A percentile compares a stretch with the other conserved stretches of the same genome.
phyloP scores from a whole-genome alignment of 2,888 invertebrate genomes.

The Thelaira solivaga region DNA sequence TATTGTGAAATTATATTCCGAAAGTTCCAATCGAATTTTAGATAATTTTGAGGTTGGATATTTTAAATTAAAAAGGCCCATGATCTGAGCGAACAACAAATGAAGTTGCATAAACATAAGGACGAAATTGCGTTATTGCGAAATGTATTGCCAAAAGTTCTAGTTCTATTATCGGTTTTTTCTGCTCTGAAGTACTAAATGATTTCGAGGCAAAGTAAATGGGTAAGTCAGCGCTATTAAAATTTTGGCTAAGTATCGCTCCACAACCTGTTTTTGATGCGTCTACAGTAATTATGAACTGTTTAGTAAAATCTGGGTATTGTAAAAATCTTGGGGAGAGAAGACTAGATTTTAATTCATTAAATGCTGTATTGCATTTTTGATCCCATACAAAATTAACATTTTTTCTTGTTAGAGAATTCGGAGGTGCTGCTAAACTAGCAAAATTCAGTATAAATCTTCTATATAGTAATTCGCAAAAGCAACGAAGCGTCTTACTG shows the following conservation, averaged over 20 bases:
- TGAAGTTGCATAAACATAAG: neutral
- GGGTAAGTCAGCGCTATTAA: neutral
- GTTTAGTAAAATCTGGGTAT: conserved; percentile 13
- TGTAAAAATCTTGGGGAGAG: conserved; percentile 16
- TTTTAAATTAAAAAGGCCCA: too few species aligned
- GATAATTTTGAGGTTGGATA: too few species aligned
- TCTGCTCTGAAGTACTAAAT: neutral
- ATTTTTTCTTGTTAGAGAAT: conserved; percentile 10
- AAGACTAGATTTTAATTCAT: neutral
- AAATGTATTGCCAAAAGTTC: neutral
- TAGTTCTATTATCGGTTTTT: neutral
- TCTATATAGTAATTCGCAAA: conserved; percentile 29
- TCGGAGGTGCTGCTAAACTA: conserved; percentile 9
- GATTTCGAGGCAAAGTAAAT: neutral
- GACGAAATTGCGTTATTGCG: neutral
- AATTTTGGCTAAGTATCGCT: neutral
- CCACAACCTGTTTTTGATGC: conserved; percentile 14
- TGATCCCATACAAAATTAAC: conserved; percentile 11
- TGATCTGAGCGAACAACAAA: too few species aligned
- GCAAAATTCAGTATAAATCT: conserved; percentile 2
- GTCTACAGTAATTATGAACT: conserved; percentile 24
- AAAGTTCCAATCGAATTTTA: too few species aligned
- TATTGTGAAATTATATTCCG: too few species aligned
- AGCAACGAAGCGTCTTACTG: conserved; percentile 25
- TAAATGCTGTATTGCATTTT: conserved; percentile 2